phyloP scores from a whole-genome alignment of 1,140 invertebrate species.

The Samia ricini region DNA sequence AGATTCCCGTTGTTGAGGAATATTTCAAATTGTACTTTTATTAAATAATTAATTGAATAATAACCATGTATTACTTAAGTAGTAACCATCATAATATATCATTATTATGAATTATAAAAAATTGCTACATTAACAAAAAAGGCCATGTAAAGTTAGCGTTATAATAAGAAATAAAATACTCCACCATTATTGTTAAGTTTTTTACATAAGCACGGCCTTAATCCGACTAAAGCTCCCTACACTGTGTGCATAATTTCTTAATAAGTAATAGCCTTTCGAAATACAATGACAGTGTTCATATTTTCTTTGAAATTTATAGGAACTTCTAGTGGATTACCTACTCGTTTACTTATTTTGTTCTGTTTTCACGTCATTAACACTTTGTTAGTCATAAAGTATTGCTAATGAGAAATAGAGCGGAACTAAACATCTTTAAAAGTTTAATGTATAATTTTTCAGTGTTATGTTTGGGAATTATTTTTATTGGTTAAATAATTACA shows the following conservation, averaged over 20 bases:
- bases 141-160: constrained; percentile 7
- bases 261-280: constrained; percentile 56
- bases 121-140: neutral
- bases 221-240: constrained; percentile 34
- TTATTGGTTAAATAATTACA: too few species aligned
- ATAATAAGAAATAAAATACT: constrained; percentile 22
- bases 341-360: constrained; percentile 58
- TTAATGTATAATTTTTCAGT: too few species aligned
- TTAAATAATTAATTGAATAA: too few species aligned
- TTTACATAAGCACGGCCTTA: constrained; percentile 35
- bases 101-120: too few species aligned
- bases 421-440: too few species aligned
- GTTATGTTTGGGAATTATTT: too few species aligned
- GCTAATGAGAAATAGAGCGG: constrained; percentile 32
- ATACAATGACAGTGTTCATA: constrained; percentile 49
- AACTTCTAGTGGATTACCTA: constrained; percentile 36
- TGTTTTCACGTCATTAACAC: constrained; percentile 59
- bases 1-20: too few species aligned
- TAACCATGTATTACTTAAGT: too few species aligned
- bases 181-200: constrained; percentile 48
- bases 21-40: too few species aligned
- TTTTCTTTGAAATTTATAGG: constrained; percentile 51
- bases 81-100: too few species aligned
- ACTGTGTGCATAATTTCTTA: constrained; percentile 56
- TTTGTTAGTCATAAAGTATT: constrained; percentile 45